Conservation (phyloP, 1,140 invertebrate species). For the Galendromus occidentalis region DNA sequence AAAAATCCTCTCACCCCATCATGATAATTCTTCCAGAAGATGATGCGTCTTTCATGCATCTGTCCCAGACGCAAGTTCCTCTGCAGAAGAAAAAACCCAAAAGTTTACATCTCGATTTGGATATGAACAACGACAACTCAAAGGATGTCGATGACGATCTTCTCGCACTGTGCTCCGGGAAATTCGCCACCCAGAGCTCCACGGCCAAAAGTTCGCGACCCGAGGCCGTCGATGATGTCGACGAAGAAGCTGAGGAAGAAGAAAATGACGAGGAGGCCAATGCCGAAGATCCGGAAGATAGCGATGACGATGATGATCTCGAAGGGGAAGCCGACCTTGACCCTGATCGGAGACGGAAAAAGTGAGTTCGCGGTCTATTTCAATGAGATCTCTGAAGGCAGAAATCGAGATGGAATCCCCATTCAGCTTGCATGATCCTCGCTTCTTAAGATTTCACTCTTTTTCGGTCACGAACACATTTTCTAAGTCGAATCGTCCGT, state of each 20-base stretch:
- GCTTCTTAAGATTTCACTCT: too few relatives aligned
- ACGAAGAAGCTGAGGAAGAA: neutral
- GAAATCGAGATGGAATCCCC: too few relatives aligned
- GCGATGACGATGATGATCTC: neutral
- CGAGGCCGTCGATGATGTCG: neutral
- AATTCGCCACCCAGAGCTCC: neutral
- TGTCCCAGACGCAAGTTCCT: neutral
- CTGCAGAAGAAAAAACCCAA: neutral
- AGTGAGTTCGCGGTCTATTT: too few relatives aligned
- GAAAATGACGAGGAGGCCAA: neutral
- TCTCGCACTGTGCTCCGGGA: neutral
- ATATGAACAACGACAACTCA: too few relatives aligned
- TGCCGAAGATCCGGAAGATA: neutral
- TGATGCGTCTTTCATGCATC: neutral
- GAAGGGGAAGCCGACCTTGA: neutral
- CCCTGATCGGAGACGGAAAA: too few relatives aligned
- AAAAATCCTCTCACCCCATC: neutral
- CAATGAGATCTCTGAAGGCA: too few relatives aligned
- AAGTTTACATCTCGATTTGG: neutral
- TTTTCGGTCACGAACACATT: too few relatives aligned
- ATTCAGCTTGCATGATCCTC: too few relatives aligned
- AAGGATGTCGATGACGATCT: neutral
- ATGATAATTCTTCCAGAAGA: neutral
- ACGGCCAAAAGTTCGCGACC: too few relatives aligned
- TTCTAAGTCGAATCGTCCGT: neutral